Evolutionary conservation across 2,888 invertebrate genomes (phyloP), one percentile per base, ranked within the genome.

Genomic region (Eupithecia pulchellata): DNA sequence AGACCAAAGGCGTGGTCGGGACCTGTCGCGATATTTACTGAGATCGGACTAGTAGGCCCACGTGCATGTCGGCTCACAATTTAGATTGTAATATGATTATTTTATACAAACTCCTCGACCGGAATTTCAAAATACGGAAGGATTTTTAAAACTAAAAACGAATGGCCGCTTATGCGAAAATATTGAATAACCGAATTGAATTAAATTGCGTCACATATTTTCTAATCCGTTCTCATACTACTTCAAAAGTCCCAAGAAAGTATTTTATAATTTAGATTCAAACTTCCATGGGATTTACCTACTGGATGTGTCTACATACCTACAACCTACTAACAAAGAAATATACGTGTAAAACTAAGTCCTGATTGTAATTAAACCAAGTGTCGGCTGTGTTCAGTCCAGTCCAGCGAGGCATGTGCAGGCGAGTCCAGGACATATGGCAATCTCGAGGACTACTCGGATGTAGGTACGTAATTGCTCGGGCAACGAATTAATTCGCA

Each of bases 401-500:
- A 4, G 20, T 11, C 20, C 20, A 9, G 47, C 27, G n/a, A 39
- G 42, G 42, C 42, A 39, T 14, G 52, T 14, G 20, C 14, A 27
- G 29, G 60, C 5, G n/a, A 32, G 32, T 25, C 39, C 39, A n/a
- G n/a, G 79, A 79, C 79, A 81, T 79, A 79, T 77, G 71, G 77
- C 79, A 76, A 79, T 79, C 80, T 75, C 36, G 36, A 17, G 4
- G 39, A n/a, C n/a, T n/a, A 71, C 72, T 75, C 39, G 55, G 55
- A 47, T 76, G 47, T 47, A 47, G 2, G 76, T 47, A 47, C 8
- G 76, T 81, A 81, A 83, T 81, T 81, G 79, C 78, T 79, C 55
- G 64, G 71, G 66, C 77, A 74, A 75, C 73, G 72, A 79, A 80
- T 80, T 79, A 79, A 79, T 81, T 75, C 64, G 17, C 42, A n/a